Conservation (phyloP, 2,888 invertebrate genomes). For the Saturnia japonica region DNA sequence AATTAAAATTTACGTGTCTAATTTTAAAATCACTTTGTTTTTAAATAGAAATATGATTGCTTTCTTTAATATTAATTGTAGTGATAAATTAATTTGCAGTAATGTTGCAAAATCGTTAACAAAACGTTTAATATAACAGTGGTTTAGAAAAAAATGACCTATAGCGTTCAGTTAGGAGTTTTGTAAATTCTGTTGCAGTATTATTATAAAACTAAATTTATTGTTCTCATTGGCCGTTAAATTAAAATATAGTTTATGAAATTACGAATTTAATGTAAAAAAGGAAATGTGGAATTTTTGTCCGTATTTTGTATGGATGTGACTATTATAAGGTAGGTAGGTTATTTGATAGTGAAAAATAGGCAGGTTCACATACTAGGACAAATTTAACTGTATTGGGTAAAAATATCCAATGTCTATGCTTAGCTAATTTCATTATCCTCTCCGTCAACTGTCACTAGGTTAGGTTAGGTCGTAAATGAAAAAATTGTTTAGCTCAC, state of each 20-base stretch:
- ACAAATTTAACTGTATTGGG: neutral
- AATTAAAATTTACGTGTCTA: too few relatives aligned
- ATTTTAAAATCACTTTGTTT: too few relatives aligned
- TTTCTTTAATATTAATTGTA: too few relatives aligned
- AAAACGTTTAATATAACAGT: neutral
- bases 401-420: neutral
- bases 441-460: neutral
- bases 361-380: neutral
- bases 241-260: conserved; percentile 35
- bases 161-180: neutral
- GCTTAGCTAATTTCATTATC: neutral
- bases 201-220: neutral
- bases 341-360: neutral
- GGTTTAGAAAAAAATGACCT: neutral
- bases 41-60: too few relatives aligned
- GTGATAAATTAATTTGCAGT: too few relatives aligned
- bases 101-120: too few relatives aligned
- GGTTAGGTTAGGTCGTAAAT: too few relatives aligned
- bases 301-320: conserved; percentile 53
- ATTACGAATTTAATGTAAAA: conserved; percentile 47
- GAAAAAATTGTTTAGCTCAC: too few relatives aligned
- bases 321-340: conserved; percentile 55
- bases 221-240: conserved; percentile 31
- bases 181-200: conserved; percentile 1
- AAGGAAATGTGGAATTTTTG: conserved; percentile 29